A percentile compares a stretch with the other conserved stretches of the same genome.
Evolutionary conservation across 2,888 invertebrate genomes (phyloP).

Genomic region (Lithosia quadra): DNA sequence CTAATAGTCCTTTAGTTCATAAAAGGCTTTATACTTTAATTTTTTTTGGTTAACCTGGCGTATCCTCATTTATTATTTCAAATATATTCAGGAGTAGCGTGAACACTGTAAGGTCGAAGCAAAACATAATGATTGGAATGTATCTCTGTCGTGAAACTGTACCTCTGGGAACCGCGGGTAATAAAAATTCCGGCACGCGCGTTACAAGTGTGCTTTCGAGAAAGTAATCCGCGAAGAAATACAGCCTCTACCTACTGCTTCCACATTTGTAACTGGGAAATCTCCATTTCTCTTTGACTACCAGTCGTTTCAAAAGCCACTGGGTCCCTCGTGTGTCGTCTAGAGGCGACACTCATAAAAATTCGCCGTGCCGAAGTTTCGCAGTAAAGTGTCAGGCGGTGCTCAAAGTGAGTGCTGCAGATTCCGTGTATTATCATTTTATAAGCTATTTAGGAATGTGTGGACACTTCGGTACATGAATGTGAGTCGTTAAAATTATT

Average conservation of each 20-base stretch:
- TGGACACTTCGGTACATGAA: constrained; percentile 26
- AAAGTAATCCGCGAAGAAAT: constrained; percentile 84
- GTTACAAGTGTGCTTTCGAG: constrained; percentile 78
- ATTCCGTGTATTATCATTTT: constrained; percentile 72
- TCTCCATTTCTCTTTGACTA: constrained; percentile 86
- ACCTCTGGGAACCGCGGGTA: constrained; percentile 75
- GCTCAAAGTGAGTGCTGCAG: constrained; percentile 59
- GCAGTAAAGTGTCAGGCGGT: constrained; percentile 65
- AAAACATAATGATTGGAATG: constrained; percentile 76
- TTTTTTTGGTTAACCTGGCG: no score
- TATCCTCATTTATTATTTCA: constrained; percentile 54
- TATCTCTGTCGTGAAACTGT: constrained; percentile 78
- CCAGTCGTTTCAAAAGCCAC: constrained; percentile 82
- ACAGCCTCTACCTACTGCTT: constrained; percentile 79
- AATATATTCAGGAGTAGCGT: constrained; percentile 60
- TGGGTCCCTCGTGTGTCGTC: constrained; percentile 80
- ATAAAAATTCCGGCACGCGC: constrained; percentile 81
- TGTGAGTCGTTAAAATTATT: constrained; percentile 29
- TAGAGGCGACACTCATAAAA: constrained; percentile 82
- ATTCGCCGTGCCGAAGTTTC: constrained; percentile 79
- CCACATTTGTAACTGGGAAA: constrained; percentile 84
- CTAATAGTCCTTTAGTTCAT: no score
- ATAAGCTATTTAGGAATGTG: constrained; percentile 54
- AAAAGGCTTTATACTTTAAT: no score
- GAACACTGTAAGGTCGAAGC: constrained; percentile 61